Evolutionary conservation across 2,888 invertebrate genomes (phyloP).

Genomic region (Margaritifera margaritifera): DNA sequence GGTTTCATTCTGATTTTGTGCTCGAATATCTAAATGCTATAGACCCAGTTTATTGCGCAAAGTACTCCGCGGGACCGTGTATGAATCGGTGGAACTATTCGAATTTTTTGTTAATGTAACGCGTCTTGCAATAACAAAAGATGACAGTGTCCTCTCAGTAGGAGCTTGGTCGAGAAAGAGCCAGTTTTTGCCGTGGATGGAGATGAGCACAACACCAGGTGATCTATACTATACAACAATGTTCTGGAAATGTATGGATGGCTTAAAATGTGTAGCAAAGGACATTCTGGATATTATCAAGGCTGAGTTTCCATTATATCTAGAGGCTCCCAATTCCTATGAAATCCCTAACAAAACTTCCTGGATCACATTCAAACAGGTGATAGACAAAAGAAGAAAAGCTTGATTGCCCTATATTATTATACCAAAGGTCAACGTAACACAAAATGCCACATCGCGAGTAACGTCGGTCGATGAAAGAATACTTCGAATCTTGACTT

Average conservation of each 20-base stretch:
- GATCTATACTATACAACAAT: conserved; percentile 35
- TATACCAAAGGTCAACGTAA: conserved; percentile 33
- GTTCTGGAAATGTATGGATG: conserved; percentile 37
- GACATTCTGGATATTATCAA: conserved; percentile 36
- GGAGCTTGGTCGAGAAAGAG: conserved; percentile 41
- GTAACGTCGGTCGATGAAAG: conserved; percentile 25
- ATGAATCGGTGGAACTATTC: conserved; percentile 38
- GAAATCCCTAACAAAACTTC: conserved; percentile 43
- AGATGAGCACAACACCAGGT: conserved; percentile 35
- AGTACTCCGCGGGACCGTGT: conserved; percentile 38
- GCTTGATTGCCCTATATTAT: conserved; percentile 37
- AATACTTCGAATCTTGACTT: conserved; percentile 21
- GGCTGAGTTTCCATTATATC: conserved; percentile 28
- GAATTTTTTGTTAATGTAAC: conserved; percentile 32
- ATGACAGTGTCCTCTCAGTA: conserved; percentile 19
- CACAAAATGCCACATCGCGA: conserved; percentile 6
- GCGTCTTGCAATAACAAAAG: conserved; percentile 9
- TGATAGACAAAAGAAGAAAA: conserved; percentile 36
- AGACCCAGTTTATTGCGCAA: conserved; percentile 28
- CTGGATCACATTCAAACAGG: conserved; percentile 43
- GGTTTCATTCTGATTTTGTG: conserved; percentile 33
- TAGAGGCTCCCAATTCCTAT: conserved; percentile 29
- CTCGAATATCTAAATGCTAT: conserved; percentile 42
- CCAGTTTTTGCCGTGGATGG: conserved; percentile 49
- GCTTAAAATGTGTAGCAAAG: conserved; percentile 31